Evolutionary conservation across 2,113 vertebrate species (phyloP).

Genomic region (Himantopus leucocephalus): DNA sequence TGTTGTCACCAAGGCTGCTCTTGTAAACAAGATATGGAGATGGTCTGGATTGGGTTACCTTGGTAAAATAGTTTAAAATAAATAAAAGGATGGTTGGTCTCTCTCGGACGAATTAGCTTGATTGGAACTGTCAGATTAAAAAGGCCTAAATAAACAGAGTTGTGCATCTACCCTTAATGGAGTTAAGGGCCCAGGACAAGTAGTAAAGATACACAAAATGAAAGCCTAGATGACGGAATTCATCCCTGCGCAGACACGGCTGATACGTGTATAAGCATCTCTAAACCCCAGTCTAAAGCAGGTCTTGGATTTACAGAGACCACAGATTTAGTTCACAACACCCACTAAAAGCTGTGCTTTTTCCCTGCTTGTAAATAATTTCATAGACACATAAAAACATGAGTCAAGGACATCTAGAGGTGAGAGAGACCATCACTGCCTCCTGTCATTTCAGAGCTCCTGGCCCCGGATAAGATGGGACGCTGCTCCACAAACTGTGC

Average conservation of each 20-base stretch:
- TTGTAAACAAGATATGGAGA: conserved; percentile 74
- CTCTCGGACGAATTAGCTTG: conserved; percentile 79
- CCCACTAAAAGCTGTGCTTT: neutral
- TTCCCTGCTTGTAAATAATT: neutral
- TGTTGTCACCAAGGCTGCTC: conserved; percentile 57
- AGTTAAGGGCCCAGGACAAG: conserved; percentile 48
- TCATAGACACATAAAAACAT: neutral
- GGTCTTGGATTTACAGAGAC: neutral
- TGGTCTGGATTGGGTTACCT: conserved; percentile 76
- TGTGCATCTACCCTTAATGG: conserved; percentile 41
- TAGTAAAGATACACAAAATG: neutral
- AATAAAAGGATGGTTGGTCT: conserved; percentile 79
- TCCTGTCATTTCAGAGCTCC: neutral
- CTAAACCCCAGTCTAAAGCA: neutral
- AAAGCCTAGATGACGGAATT: neutral
- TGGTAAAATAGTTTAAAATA: conserved; percentile 75
- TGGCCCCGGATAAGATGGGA: neutral
- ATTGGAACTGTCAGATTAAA: conserved; percentile 82
- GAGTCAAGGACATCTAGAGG: neutral
- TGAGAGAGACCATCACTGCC: neutral
- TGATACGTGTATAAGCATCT: neutral
- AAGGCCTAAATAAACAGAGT: conserved; percentile 79
- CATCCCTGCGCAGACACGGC: neutral
- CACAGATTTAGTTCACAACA: neutral
- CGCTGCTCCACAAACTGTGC: neutral